These are phyloP conservation scores for Macquaria ambigua DNA, from an alignment of 2,113 vertebrate species.

Conservation along the genomic window DNA sequence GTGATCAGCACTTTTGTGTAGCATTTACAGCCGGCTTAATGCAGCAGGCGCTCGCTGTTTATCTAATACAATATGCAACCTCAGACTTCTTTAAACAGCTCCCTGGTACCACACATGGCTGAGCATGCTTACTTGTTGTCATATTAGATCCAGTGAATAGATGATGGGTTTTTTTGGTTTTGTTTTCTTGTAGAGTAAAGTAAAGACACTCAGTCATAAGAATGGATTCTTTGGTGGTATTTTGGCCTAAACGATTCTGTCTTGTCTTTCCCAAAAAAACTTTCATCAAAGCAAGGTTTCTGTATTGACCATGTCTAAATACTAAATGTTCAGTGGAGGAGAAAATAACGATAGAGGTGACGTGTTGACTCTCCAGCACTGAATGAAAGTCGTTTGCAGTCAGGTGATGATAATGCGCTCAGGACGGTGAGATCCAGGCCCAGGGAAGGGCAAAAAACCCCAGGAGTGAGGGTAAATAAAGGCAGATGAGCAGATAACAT, in stretches of 20 bases:
- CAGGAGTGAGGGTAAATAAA: conserved; percentile 24
- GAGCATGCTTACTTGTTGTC: neutral
- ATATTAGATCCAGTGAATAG: neutral
- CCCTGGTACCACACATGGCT: conserved; percentile 5
- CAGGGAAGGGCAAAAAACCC: conserved; percentile 43
- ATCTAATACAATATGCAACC: conserved; percentile 33
- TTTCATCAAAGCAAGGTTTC: conserved; percentile 4
- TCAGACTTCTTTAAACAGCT: conserved; percentile 4
- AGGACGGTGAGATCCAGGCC: conserved; percentile 8
- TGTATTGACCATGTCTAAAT: neutral
- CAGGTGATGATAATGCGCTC: conserved; percentile 29
- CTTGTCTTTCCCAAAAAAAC: neutral
- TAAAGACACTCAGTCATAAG: neutral
- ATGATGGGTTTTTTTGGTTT: neutral
- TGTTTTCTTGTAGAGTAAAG: neutral
- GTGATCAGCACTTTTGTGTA: conserved; percentile 57
- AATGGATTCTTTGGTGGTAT: neutral
- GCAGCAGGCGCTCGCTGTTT: conserved; percentile 32
- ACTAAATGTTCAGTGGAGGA: conserved; percentile 11
- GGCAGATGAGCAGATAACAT: conserved; percentile 3
- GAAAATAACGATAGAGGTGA: conserved; percentile 19
- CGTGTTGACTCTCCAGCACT: neutral
- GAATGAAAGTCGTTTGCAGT: conserved; percentile 21
- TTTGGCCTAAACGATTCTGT: conserved; percentile 1
- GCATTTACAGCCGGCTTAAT: conserved; percentile 47